These are phyloP conservation scores for Wiebesia pumilae DNA, from an alignment of 1,140 invertebrate genomes.

Conservation along the genomic window DNA sequence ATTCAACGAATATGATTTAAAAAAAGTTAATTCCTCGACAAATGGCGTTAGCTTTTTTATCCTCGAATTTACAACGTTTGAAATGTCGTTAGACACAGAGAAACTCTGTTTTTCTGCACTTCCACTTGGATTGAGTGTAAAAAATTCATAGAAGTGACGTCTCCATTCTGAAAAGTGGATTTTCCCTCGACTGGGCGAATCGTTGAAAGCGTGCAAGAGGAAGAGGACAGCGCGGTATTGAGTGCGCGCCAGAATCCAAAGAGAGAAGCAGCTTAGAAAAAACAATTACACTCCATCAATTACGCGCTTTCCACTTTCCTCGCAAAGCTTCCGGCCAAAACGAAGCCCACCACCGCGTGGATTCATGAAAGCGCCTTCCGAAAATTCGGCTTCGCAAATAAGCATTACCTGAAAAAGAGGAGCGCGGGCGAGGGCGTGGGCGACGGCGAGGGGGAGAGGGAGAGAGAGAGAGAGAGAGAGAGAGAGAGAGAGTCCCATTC, in stretches of 20 bases:
- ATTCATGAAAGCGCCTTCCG: not conserved
- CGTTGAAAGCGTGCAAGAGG: not conserved
- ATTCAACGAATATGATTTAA: not conserved
- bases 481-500: conserved; percentile 19
- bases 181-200: not conserved
- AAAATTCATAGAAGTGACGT: not conserved
- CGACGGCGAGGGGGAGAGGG: not conserved
- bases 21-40: not conserved
- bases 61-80: not conserved
- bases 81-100: not conserved
- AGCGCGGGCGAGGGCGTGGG: not conserved
- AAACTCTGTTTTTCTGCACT: conserved; percentile 3
- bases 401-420: conserved; percentile 34
- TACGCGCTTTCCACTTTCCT: conserved; percentile 25
- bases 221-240: not conserved
- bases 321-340: not conserved
- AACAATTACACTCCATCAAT: conserved; percentile 30
- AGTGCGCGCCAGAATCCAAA: not conserved
- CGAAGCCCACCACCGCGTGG: not conserved
- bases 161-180: conserved; percentile 25
- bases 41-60: no score
- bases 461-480: not conserved
- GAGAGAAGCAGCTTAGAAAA: conserved; percentile 13
- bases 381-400: conserved; percentile 45
- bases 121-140: not conserved